Evolutionary conservation across 2,113 vertebrate genomes (phyloP), one percentile per base, ranked within the genome.

Genomic region (Cheilinus undulatus): DNA sequence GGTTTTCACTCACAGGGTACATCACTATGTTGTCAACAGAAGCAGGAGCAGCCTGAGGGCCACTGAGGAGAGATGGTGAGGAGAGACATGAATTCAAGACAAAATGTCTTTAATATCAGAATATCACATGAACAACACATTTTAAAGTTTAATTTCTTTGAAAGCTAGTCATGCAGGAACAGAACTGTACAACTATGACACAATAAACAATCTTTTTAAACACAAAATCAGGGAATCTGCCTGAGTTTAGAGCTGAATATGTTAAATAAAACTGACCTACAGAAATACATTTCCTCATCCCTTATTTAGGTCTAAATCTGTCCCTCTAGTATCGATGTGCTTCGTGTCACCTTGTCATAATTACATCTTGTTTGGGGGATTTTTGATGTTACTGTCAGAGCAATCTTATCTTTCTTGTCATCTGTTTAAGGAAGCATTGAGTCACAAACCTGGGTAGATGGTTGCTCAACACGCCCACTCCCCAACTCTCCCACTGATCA

Each of bases 391-490:
- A 1, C 26, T 7, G 13, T 4, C 19, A 86, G 65, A 81, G 70
- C 40, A 78, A 89, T 73, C 45, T 24, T 12, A 24, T 5, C 3
- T 76, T 89, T 86, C 77, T 80, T 74, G 1, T 13, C 12, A 0
- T 45, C 69, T 80, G 73, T 83, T 76, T 57, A 80, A 77, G 82
- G 69, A 43, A n/a, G 1, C 2, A 17, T 60, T 67, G 19, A 73
- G 34, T 76, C 50, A 70, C 3, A 70, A 38, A 64, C 8, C 67
- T 8, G 20, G 5, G n/a, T 1, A 17, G 5, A 3, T 38, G 7
- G 63, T 88, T 86, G 12, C 84, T 42, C 78, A 86, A 86, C 68
- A 80, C 32, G 0, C 34, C 61, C 14, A 1, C 28, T 20, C 23
- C 24, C 15, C 42, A 45, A 9, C 17, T n/a, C 17, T n/a, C 20